These are phyloP conservation scores for Leptodactylus fallax DNA, from an alignment of 2,797 vertebrate species.

Conservation along the genomic window DNA sequence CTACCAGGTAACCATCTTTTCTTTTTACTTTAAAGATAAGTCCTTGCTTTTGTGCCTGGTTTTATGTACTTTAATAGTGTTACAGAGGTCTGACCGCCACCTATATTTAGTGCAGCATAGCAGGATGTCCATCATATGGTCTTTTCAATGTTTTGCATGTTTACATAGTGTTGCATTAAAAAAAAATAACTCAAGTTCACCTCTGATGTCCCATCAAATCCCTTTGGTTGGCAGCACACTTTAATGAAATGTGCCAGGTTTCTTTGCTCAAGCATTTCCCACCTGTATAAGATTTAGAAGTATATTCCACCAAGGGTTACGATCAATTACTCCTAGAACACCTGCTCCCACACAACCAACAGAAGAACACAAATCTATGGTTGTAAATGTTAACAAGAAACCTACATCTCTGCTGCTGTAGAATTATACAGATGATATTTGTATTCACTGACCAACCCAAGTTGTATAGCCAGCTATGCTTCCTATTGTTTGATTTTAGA, in stretches of 20 bases:
- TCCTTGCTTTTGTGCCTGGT: too few relatives aligned
- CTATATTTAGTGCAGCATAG: too few relatives aligned
- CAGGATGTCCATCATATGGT: too few relatives aligned
- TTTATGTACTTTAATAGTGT: too few relatives aligned
- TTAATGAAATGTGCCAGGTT: not conserved
- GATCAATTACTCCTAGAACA: not conserved
- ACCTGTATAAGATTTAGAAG: not conserved
- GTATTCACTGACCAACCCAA: too few relatives aligned
- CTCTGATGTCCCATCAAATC: not conserved
- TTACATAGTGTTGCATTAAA: too few relatives aligned
- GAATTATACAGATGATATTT: not conserved
- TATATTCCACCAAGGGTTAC: not conserved
- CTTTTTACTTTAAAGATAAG: too few relatives aligned
- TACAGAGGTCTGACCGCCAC: too few relatives aligned
- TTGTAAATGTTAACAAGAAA: not conserved
- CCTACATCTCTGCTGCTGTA: not conserved
- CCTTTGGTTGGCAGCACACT: not conserved
- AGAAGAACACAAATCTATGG: not conserved
- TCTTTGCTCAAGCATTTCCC: not conserved
- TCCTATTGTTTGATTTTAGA: too few relatives aligned
- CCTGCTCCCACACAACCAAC: not conserved
- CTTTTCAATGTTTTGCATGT: too few relatives aligned
- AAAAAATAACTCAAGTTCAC: not conserved
- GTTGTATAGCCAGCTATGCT: too few relatives aligned
- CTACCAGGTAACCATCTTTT: too few relatives aligned